Percentiles rank a stretch among this genome's conserved stretches.
Conservation (phyloP, 2,888 invertebrate genomes). For the Drosophila phalerata region DNA sequence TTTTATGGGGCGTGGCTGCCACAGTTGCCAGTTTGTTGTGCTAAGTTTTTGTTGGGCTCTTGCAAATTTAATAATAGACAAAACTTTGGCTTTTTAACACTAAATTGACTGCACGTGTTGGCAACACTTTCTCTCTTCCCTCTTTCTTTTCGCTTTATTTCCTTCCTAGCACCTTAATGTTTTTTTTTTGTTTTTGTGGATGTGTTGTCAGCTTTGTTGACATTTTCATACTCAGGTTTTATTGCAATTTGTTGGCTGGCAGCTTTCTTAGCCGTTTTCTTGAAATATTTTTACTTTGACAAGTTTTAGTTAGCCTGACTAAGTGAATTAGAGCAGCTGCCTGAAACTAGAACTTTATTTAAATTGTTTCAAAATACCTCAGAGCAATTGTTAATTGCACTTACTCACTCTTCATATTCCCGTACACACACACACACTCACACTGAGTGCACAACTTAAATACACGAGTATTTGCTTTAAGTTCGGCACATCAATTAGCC, state of each 20-base stretch:
- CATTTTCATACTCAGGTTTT: conserved; percentile 54
- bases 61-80: conserved; percentile 71
- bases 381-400: conserved; percentile 34
- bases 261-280: conserved; percentile 43
- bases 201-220: conserved; percentile 63
- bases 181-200: conserved; percentile 13
- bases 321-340: conserved; percentile 67
- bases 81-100: conserved; percentile 59
- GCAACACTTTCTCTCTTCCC: not conserved
- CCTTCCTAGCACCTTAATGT: conserved; percentile 15
- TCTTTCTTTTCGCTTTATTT: not conserved
- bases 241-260: conserved; percentile 54
- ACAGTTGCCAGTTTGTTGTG: conserved; percentile 54
- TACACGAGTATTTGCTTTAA: conserved; percentile 47
- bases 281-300: conserved; percentile 55
- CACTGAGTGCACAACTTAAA: not conserved
- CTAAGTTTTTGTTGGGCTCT: conserved; percentile 37
- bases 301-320: conserved; percentile 52
- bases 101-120: conserved; percentile 58
- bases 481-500: conserved; percentile 56
- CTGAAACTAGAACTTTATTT: conserved; percentile 54
- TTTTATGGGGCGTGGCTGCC: conserved; percentile 40
- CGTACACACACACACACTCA: not conserved
- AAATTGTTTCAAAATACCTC: conserved; percentile 66
- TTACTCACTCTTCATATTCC: not conserved